Evolutionary conservation across 2,888 invertebrate species (phyloP).

Genomic region (Acleris laterana): DNA sequence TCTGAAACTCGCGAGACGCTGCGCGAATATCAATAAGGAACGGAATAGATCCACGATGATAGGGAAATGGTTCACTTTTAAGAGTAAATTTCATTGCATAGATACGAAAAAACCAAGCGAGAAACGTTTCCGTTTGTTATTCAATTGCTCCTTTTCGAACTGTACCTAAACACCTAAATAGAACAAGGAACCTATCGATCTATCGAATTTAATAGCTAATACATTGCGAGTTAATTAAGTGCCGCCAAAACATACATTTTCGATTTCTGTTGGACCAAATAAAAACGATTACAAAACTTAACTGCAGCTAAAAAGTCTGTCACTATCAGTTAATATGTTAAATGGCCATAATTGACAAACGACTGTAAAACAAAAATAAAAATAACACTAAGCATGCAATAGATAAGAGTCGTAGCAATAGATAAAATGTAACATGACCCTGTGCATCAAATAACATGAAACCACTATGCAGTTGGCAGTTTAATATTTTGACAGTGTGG

Average conservation of each 20-base stretch:
- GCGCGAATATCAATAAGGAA: constrained; percentile 72
- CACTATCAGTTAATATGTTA: background rate
- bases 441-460: constrained; percentile 1
- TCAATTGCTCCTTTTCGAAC: no score
- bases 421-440: constrained; percentile 2
- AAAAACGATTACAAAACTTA: background rate
- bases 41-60: constrained; percentile 52
- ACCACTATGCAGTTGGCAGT: constrained; percentile 7
- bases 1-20: constrained; percentile 65
- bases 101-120: no score
- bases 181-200: background rate
- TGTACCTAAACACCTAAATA: background rate
- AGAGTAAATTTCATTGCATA: background rate
- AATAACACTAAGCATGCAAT: background rate
- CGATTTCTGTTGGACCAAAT: background rate
- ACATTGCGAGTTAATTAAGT: no score
- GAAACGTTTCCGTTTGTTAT: no score
- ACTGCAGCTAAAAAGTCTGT: background rate
- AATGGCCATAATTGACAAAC: background rate
- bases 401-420: constrained; percentile 3
- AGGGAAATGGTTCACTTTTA: background rate
- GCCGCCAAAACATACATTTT: background rate
- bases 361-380: background rate
- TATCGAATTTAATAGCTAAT: no score
- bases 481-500: constrained; percentile 13